Evolutionary conservation across 2,888 invertebrate genomes (phyloP), one percentile per base, ranked within the genome.

Genomic region (Autographa gamma): DNA sequence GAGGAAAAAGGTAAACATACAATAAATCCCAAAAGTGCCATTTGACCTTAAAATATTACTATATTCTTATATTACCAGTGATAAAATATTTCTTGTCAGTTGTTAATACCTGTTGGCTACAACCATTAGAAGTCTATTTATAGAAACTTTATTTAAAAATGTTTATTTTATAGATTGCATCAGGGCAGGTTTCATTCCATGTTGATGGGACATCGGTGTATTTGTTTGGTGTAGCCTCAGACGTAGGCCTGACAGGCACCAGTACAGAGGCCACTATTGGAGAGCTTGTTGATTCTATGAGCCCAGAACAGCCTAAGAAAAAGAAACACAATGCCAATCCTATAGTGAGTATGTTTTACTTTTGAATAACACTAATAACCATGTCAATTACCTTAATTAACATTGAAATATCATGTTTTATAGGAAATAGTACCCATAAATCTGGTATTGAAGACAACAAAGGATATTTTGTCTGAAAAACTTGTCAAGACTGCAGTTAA

Each of bases 161-260:
- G 58, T 64, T 25, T 60, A 63, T 9, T 13, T 89, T 86, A 31
- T 81, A 97, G 94, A 96, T 98, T 82, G 97, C 97, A 41, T 97
- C 97, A 70, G 98, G 98, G 1, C 97, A 97, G 89, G 96, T 97
- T 43, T 97, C 97, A 66, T 98, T 98, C 87, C 96, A 96, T 84
- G 96, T 98, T 80, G 93, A 96, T 78, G 96, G 97, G 32, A 96
- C 97, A 54, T 96, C 96, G 73, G 95, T 97, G 2, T 97, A 97
- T 87, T 93, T 98, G 65, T 96, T 97, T 85, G 97, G 97, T 81
- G 95, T 93, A 68, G 96, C 96, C 69, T 95, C 93, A 61, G 97
- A 96, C 89, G 96, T 95, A 58, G 96, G 95, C 19, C 85, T 96
- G 13, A 95, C 95, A 59, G 97, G 96, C 6, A 92, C 96, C 48